Evolutionary conservation across 2,888 invertebrate species (phyloP).

Genomic region (Lasius fuliginosus): DNA sequence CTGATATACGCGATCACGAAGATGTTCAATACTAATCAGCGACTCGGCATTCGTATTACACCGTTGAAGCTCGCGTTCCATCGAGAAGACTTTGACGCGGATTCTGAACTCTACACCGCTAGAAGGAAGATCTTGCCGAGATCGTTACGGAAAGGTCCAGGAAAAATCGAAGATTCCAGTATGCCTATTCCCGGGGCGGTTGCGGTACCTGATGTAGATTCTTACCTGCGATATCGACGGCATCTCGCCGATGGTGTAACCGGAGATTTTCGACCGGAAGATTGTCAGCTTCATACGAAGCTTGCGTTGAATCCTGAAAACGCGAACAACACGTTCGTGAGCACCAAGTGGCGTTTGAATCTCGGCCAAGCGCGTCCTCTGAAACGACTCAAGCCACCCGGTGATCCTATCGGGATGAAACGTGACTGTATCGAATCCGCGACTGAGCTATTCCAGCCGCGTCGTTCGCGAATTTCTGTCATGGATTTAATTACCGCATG

Average conservation of each 20-base stretch:
- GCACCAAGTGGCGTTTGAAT: slow-evolving; percentile 79
- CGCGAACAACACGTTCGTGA: slow-evolving; percentile 71
- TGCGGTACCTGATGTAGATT: slow-evolving; percentile 73
- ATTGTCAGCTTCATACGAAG: slow-evolving; percentile 63
- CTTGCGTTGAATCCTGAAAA: slow-evolving; percentile 67
- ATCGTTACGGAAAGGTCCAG: slow-evolving; percentile 71
- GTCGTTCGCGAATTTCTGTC: slow-evolving; percentile 51
- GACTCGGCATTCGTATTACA: slow-evolving; percentile 78
- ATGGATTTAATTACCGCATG: slow-evolving; percentile 66
- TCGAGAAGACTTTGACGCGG: slow-evolving; percentile 62
- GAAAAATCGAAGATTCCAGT: slow-evolving; percentile 58
- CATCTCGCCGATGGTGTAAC: slow-evolving; percentile 70
- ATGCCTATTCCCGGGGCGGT: slow-evolving; percentile 72
- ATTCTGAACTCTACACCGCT: background rate
- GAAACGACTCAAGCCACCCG: slow-evolving; percentile 61
- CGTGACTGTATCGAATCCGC: slow-evolving; percentile 54
- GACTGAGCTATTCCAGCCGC: slow-evolving; percentile 20
- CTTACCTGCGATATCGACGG: slow-evolving; percentile 73
- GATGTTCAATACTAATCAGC: slow-evolving; percentile 82
- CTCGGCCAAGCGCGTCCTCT: slow-evolving; percentile 70
- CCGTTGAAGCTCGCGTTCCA: slow-evolving; percentile 75
- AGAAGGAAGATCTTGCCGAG: slow-evolving; percentile 72
- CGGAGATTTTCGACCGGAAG: slow-evolving; percentile 71
- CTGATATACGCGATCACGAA: slow-evolving; percentile 81
- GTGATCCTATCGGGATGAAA: slow-evolving; percentile 51